These are phyloP conservation scores for Palythoa grandiflora DNA, from an alignment of 92 coral and sea anemone genomes.

Conservation along the genomic window DNA sequence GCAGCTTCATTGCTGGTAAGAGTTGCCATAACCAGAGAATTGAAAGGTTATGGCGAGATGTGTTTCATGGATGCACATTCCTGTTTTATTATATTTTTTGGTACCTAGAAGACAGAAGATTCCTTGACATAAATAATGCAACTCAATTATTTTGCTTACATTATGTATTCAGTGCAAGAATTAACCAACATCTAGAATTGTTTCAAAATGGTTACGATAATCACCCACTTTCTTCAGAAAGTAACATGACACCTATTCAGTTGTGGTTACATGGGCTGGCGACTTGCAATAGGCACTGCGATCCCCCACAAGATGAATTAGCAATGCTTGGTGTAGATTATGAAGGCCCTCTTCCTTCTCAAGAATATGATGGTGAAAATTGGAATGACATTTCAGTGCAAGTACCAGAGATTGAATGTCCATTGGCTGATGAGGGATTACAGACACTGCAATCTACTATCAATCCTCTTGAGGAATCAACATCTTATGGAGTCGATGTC, in stretches of 20 bases:
- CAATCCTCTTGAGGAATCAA: slow-evolving; percentile 52
- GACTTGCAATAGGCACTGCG: slow-evolving; percentile 30
- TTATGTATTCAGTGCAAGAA: slow-evolving; percentile 56
- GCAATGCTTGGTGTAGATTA: slow-evolving; percentile 26
- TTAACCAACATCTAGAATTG: slow-evolving; percentile 54
- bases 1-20: slow-evolving; percentile 68
- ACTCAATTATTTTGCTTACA: slow-evolving; percentile 47
- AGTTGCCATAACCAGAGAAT: slow-evolving; percentile 66
- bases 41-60: slow-evolving; percentile 70
- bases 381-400: slow-evolving; percentile 52
- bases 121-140: slow-evolving; percentile 59
- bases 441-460: slow-evolving; percentile 32
- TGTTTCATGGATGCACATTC: slow-evolving; percentile 77
- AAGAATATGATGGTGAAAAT: slow-evolving; percentile 50
- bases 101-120: slow-evolving; percentile 60
- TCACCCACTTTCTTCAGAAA: slow-evolving; percentile 65
- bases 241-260: slow-evolving; percentile 61
- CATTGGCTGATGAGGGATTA: slow-evolving; percentile 45
- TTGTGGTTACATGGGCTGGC: slow-evolving; percentile 56
- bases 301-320: slow-evolving; percentile 38
- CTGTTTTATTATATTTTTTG: slow-evolving; percentile 66
- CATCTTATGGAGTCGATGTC: slow-evolving; percentile 26
- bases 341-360: slow-evolving; percentile 66
- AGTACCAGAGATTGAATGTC: slow-evolving; percentile 61
- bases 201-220: slow-evolving; percentile 62